Conservation (phyloP, 2,888 invertebrate species). For the Cacoxenus indagator region DNA sequence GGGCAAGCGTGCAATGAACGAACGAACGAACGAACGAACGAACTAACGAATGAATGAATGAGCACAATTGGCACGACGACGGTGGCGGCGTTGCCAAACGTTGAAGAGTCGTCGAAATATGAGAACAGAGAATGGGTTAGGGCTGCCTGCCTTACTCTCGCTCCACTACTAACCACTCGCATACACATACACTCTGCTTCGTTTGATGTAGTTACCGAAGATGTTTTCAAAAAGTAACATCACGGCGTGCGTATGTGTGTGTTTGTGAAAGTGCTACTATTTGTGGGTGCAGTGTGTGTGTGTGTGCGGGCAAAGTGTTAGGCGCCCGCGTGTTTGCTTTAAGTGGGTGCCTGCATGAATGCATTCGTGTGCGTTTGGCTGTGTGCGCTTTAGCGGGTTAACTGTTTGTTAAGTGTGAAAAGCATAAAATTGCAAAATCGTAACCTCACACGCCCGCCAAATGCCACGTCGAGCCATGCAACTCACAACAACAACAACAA, state of each 20-base stretch:
- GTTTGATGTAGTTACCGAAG: no score
- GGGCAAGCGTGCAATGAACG: not conserved
- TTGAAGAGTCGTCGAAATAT: no score
- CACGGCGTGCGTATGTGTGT: no score
- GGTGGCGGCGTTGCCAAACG: not conserved
- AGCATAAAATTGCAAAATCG: constrained; percentile 19
- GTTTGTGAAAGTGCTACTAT: no score
- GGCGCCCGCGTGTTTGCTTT: not conserved
- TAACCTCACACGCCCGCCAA: not conserved
- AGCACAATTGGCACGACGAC: not conserved
- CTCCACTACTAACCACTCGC: no score
- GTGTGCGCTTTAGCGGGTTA: constrained; percentile 15
- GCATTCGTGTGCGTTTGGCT: not conserved
- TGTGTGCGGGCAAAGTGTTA: no score
- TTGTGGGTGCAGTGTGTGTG: no score
- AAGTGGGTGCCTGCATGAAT: not conserved
- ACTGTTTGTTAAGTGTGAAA: constrained; percentile 22
- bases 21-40: not conserved
- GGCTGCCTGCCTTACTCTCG: no score
- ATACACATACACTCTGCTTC: no score
- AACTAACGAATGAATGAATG: not conserved
- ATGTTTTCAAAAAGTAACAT: no score
- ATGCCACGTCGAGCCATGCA: not conserved
- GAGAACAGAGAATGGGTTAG: no score
- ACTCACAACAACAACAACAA: not conserved